Base-by-base conservation (phyloP, 2,888 invertebrate species). In the Napeogenes sylphis region DNA sequence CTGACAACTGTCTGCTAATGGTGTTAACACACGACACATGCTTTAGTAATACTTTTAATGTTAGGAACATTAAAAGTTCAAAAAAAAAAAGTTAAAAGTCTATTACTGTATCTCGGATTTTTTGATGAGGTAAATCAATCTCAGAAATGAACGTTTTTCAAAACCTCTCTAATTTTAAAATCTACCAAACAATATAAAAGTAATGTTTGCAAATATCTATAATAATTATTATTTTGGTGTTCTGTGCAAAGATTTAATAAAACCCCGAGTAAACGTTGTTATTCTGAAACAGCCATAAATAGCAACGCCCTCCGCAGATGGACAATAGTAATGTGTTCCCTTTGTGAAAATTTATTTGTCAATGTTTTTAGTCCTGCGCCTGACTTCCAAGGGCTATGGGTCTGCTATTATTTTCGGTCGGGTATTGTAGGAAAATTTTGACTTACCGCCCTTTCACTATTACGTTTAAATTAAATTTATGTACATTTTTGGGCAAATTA, bases 281-380 rank as follows among this genome's bases (percentile, higher is more conserved):
- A 10, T 58, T 63, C 54, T 67, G 65, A 59, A 55, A 53, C n/a
- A 33, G 38, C 55, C 45, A 60, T 60, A 59, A 46, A 35, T 32
- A 14, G 47, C 30, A 65, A 55, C 67, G 62, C 57, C 62, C 59
- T 46, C 21, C 45, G 62, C 61, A 65, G 58, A 66, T 54, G 64
- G 68, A 73, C 74, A 73, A 74, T 71, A 71, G 72, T 64, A 59
- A 71, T 66, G 68, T 66, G 68, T 63, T 60, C 63, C 71, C 68
- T 73, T 75, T 74, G 73, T 73, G 70, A 65, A 68, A 65, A 70
- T 72, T 73, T 71, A 74, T 74, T 70, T 71, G 71, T 71, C 70
- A 70, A 69, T 70, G 74, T 73, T 73, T 73, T 73, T 67, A 70
- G 69, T 63, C 59, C 72, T 75, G 74, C 63, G 62, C 59, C 58